Base-by-base conservation (phyloP, 2,797 vertebrate species). In the Amphiprion clarkii region DNA sequence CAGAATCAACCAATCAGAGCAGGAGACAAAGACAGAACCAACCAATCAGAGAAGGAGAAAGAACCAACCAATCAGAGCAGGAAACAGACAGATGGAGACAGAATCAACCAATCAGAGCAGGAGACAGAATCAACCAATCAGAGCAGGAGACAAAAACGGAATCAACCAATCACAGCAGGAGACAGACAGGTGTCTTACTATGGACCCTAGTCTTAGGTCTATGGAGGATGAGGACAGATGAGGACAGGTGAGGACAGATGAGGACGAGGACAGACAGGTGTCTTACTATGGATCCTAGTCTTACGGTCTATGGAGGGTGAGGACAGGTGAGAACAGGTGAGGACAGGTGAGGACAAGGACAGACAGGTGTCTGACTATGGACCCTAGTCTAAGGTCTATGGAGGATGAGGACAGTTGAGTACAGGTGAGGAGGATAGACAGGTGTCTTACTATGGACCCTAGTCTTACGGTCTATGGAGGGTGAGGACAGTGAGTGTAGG, bases 121-220 rank as follows among this genome's bases (percentile, higher is more conserved):
- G 17, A 57, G 14, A 40, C 40, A 2, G 53, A 56, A 57, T 23
- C 9, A 42, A 19, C 14, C 33, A 67, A 27, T 17, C 58, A 46
- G 16, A 13, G 9, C 1, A 8, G 8, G 8, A 31, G 48, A 70
- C 27, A 85, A 39, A 65, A 46, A 27, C 12, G 27, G 53, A 56
- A 57, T 23, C 9, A 42, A 19, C 14, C 33, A 67, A 27, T 17
- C 58, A 46, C 12, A 13, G 9, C 1, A 8, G 8, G 8, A 31
- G 6, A 27, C 27, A 27, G 27, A 88, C 86, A 90, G 78, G 78
- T 83, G 92, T 96, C 98, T 99, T 99, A 98, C 98, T 98, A 97
- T 99, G 93, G 94, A 99, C 92, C 97, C 97, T 98, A 96, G 93
- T 99, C 98, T 99, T 99, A 99, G 98, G 97, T 99, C 98, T 96